Evolutionary conservation across 2,113 vertebrate genomes (phyloP).

Genomic region (Seriola dumerili): DNA sequence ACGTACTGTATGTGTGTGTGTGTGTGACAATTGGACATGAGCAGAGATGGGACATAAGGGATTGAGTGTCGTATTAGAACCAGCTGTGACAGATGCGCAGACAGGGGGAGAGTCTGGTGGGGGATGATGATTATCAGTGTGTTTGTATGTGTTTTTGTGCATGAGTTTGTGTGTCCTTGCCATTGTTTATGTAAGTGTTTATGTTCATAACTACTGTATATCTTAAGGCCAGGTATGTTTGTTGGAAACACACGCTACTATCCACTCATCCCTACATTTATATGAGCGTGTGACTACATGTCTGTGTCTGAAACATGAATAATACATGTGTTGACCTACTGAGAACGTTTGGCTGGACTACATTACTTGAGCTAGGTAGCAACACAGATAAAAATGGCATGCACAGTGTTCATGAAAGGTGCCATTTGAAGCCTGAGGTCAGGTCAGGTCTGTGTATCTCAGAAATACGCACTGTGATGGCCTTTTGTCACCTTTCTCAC

Average conservation of each 20-base stretch:
- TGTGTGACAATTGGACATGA: conserved; percentile 45
- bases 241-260: background rate
- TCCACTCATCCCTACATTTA: background rate
- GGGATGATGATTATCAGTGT: conserved; percentile 40
- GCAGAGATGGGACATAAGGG: conserved; percentile 43
- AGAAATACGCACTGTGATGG: background rate
- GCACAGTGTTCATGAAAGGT: background rate
- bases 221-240: background rate
- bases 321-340: conserved; percentile 64
- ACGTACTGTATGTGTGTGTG: background rate
- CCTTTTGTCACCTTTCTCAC: background rate
- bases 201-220: background rate
- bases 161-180: background rate
- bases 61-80: conserved; percentile 63
- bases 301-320: conserved; percentile 63
- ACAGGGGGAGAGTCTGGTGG: conserved; percentile 16
- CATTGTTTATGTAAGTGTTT: background rate
- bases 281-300: conserved; percentile 9
- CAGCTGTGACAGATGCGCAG: conserved; percentile 76
- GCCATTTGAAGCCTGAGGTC: background rate
- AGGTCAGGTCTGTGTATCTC: background rate
- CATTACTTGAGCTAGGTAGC: conserved; percentile 22
- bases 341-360: conserved; percentile 37
- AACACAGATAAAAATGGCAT: conserved; percentile 35
- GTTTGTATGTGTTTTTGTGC: conserved; percentile 5